Evolutionary conservation across 2,113 vertebrate species (phyloP), one percentile per base, ranked within the genome.

Genomic region (Fukomys damarensis): DNA sequence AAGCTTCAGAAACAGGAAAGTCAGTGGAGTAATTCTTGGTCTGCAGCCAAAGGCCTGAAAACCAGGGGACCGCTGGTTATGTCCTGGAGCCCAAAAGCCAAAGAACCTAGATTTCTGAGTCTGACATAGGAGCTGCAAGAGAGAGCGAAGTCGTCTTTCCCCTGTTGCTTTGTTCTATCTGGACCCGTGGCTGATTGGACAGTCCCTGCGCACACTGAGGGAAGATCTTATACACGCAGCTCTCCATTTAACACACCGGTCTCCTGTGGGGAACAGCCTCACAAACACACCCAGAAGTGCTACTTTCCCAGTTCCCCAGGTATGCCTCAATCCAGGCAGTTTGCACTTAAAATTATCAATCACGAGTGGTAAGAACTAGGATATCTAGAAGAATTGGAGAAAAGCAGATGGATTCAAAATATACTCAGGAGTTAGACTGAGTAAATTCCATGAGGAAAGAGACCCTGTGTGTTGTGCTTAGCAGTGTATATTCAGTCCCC

Each of bases 401-500:
- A 79, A 95, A 86, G 86, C 35, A 80, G 35, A 81, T 32, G 19
- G 38, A 61, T 76, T 96, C 26, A 68, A 81, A 91, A 61, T n/a
- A 32, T 2, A 74, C 46, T 80, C 43, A 54, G 35, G 35, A 74
- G 24, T 91, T 35, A 81, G 56, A 77, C 68, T 12, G 17, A 80
- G 30, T 46, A 14, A 49, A 20, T n/a, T 79, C 3, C 32, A 0
- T 35, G 49, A 79, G 5, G 58, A 59, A 86, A 93, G 66, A n/a
- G 28, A 32, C 43, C 35, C 1, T 11, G 38, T 20, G 16, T 86
- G 74, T 63, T 93, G 41, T 74, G 16, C 43, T 68, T 46, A 84
- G 66, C 61, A 52, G 17, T 6, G 10, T 68, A n/a, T 43, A 14
- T 54, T 77, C 72, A 24, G 46, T 38, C 35, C 46, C 79, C 52